Conservation (phyloP, 1,140 invertebrate genomes). For the Drosophila asahinai region DNA sequence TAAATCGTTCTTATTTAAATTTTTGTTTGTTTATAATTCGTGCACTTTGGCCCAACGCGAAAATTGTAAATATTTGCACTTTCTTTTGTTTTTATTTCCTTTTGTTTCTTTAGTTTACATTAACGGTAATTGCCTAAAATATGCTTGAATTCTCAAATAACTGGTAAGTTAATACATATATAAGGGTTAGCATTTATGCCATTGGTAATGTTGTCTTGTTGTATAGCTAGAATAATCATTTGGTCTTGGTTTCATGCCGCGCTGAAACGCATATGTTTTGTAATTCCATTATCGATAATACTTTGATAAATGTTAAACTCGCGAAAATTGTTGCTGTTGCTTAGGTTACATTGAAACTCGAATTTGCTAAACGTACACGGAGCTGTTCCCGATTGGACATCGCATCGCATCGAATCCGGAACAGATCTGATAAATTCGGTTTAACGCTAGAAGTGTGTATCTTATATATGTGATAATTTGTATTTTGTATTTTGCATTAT, state of each 20-base stretch:
- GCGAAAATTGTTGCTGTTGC: slow-evolving; percentile 76
- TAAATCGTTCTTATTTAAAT: slow-evolving; percentile 19
- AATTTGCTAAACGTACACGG: slow-evolving; percentile 66
- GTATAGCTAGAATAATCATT: slow-evolving; percentile 53
- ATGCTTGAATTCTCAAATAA: slow-evolving; percentile 44
- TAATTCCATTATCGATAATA: slow-evolving; percentile 68
- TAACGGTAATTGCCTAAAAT: slow-evolving; percentile 45
- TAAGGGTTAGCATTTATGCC: slow-evolving; percentile 32
- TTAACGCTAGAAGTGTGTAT: slow-evolving; percentile 72
- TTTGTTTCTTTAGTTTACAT: slow-evolving; percentile 18
- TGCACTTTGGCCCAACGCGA: slow-evolving; percentile 50
- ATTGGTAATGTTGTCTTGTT: slow-evolving; percentile 23
- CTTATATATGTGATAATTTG: slow-evolving; percentile 10
- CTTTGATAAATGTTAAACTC: slow-evolving; percentile 70
- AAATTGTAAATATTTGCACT: slow-evolving; percentile 78
- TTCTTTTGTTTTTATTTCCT: slow-evolving; percentile 25
- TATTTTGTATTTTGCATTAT: slow-evolving; percentile 10
- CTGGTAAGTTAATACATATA: slow-evolving; percentile 27
- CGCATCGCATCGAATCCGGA: slow-evolving; percentile 11
- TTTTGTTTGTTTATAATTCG: slow-evolving; percentile 19
- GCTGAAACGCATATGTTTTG: slow-evolving; percentile 55
- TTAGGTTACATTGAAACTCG: slow-evolving; percentile 76
- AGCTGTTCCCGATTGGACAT: slow-evolving; percentile 36
- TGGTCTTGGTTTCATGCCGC: slow-evolving; percentile 63
- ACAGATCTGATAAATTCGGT: slow-evolving; percentile 71